Evolutionary conservation across 2,888 invertebrate genomes (phyloP).

Genomic region (Euphydryas editha): DNA sequence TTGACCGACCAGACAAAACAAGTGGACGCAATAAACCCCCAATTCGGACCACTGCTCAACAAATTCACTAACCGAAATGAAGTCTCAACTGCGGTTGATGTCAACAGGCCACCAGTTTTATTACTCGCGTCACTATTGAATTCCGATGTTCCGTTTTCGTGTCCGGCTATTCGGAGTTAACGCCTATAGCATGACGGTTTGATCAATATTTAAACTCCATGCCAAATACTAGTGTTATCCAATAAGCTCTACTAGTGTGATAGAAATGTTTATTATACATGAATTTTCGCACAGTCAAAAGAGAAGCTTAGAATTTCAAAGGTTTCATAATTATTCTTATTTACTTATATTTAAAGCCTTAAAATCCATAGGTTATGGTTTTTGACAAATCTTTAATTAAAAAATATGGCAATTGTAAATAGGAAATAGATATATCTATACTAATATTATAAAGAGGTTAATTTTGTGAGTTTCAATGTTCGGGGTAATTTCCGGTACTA

Average conservation of each 20-base stretch:
- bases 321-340: no score
- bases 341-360: no score
- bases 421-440: no score
- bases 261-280: not conserved
- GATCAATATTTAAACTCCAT: slow-evolving; percentile 38
- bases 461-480: no score
- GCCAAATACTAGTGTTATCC: not conserved
- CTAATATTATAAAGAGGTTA: no score
- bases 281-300: not conserved
- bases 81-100: slow-evolving; percentile 70
- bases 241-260: not conserved
- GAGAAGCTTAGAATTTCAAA: no score
- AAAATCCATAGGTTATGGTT: no score
- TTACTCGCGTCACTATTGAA: slow-evolving; percentile 72
- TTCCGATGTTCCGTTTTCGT: slow-evolving; percentile 63
- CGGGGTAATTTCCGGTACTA: no score
- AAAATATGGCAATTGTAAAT: no score
- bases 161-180: slow-evolving; percentile 43
- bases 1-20: slow-evolving; percentile 71
- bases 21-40: slow-evolving; percentile 76
- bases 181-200: slow-evolving; percentile 30
- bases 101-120: slow-evolving; percentile 75
- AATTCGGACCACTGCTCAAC: slow-evolving; percentile 73
- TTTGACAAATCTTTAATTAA: no score
- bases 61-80: slow-evolving; percentile 80